A percentile compares a stretch with the other conserved stretches of the same genome.
phyloP scores from a whole-genome alignment of 2,888 invertebrate species.

The Drosophila mimetica region DNA sequence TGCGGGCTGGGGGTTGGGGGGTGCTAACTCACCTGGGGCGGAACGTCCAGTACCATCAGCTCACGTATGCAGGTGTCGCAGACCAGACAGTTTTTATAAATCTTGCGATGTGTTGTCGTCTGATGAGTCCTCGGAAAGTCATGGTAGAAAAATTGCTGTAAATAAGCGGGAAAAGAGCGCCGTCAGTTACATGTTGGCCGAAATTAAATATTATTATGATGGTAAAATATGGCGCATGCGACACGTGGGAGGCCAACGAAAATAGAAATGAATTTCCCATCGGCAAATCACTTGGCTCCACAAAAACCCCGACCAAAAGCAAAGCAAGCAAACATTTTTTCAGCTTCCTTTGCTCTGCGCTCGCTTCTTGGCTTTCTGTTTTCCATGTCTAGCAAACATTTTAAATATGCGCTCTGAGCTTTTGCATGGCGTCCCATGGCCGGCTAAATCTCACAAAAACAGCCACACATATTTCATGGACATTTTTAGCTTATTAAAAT shows the following conservation, averaged over 20 bases:
- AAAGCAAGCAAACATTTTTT: conserved; percentile 13
- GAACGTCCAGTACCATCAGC: conserved; percentile 85
- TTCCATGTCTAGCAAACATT: conserved; percentile 31
- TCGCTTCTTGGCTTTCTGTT: conserved; percentile 10
- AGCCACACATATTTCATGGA: conserved; percentile 38
- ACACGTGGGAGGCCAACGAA: conserved; percentile 13
- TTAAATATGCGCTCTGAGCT: conserved; percentile 38
- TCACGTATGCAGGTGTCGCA: conserved; percentile 85
- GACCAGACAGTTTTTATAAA: conserved; percentile 84
- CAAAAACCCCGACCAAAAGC: conserved; percentile 1
- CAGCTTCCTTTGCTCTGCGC: conserved; percentile 2
- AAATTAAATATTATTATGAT: conserved; percentile 22
- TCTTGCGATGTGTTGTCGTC: conserved; percentile 83
- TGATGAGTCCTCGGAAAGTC: conserved; percentile 84
- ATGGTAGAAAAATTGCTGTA: conserved; percentile 85
- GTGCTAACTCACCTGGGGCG: conserved; percentile 83
- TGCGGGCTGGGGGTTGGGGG: neutral
- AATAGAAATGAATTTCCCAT: conserved; percentile 24
- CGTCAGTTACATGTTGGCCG: neutral
- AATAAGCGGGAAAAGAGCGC: neutral
- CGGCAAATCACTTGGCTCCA: neutral
- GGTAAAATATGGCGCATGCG: conserved; percentile 18
- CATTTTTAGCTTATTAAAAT: conserved; percentile 52
- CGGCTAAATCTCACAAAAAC: conserved; percentile 20
- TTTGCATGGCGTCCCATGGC: conserved; percentile 33